A percentile compares a stretch with the other conserved stretches of the same genome.
phyloP scores from a whole-genome alignment of 2,113 vertebrate species.

The Bambusicola thoracicus region DNA sequence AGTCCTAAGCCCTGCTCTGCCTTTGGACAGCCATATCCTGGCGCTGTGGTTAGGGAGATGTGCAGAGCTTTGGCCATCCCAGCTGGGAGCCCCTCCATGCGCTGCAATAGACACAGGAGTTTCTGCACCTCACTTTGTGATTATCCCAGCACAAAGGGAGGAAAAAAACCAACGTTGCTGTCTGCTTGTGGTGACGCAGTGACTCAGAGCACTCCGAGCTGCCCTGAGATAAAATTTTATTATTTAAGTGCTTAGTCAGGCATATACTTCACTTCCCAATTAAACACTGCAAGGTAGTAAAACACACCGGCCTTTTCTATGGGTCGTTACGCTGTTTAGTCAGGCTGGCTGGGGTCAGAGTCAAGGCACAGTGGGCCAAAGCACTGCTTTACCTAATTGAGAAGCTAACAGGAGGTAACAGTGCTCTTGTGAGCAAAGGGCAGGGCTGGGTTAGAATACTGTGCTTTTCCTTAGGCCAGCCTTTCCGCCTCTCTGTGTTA shows the following conservation, averaged over 20 bases:
- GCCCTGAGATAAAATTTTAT: not conserved
- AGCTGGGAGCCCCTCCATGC: not conserved
- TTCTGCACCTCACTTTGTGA: not conserved
- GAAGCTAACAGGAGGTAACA: not conserved
- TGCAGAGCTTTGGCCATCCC: not conserved
- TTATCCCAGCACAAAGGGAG: accelerated
- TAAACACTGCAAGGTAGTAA: not conserved
- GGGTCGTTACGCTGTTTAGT: not conserved
- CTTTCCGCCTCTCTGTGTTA: not conserved
- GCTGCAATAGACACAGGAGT: accelerated
- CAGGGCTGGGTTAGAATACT: not conserved
- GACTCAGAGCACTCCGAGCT: not conserved
- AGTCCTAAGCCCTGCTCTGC: not conserved
- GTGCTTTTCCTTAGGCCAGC: not conserved
- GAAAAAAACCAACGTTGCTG: accelerated
- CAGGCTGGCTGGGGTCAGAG: not conserved
- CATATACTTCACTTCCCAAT: conserved; percentile 1
- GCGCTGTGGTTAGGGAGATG: accelerated
- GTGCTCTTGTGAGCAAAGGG: not conserved
- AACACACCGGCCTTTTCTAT: not conserved
- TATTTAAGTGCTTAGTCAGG: conserved; percentile 35
- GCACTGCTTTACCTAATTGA: not conserved
- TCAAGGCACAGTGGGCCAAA: not conserved
- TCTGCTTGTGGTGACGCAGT: not conserved
- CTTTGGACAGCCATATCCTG: not conserved